These are phyloP conservation scores for Echiichthys vipera DNA, from an alignment of 2,797 vertebrate species.

Conservation along the genomic window DNA sequence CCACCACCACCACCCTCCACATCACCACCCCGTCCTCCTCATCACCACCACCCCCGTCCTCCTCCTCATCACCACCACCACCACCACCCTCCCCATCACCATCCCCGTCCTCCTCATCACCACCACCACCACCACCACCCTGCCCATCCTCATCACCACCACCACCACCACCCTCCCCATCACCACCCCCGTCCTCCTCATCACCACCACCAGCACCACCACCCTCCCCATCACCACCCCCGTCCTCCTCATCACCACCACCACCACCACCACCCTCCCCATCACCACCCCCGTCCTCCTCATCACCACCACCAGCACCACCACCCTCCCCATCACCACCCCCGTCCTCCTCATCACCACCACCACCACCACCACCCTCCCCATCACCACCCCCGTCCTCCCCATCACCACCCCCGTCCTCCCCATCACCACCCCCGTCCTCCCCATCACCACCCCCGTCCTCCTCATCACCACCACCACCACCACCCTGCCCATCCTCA, in stretches of 20 bases:
- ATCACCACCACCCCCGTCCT: no score
- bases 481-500: background rate
- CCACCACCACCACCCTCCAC: constrained; percentile 28
- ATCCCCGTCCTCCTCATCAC: no score
- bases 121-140: constrained; percentile 3
- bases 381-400: background rate
- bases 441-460: no score
- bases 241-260: constrained; percentile 8
- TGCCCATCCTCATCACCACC: constrained; percentile 10
- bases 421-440: background rate
- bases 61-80: no score
- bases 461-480: background rate
- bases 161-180: background rate
- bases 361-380: no score
- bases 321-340: background rate
- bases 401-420: no score
- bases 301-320: background rate
- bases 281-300: no score
- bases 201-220: constrained; percentile 63
- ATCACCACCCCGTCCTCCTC: constrained; percentile 15
- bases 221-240: constrained; percentile 40
- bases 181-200: no score
- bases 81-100: constrained; percentile 38
- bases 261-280: background rate
- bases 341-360: no score